These are phyloP conservation scores for Apamea epomidion DNA, from an alignment of 2,888 invertebrate genomes.

Conservation along the genomic window DNA sequence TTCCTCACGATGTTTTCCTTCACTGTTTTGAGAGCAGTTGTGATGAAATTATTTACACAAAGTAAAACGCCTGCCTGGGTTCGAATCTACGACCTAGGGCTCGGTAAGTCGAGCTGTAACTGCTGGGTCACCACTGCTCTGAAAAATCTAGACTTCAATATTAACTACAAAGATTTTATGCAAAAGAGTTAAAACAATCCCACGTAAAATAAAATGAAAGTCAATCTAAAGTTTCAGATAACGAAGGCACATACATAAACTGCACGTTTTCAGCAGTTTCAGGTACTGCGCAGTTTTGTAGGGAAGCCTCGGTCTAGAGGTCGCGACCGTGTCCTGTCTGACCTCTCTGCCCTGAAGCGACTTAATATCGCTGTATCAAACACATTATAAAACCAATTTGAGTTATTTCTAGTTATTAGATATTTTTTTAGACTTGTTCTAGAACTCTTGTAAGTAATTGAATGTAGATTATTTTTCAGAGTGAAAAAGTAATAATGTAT, in stretches of 20 bases:
- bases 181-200: neutral
- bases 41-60: neutral
- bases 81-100: neutral
- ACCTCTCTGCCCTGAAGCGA: constrained; percentile 54
- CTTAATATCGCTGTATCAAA: constrained; percentile 52
- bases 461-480: neutral
- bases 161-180: neutral
- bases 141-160: neutral
- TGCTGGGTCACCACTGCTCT: neutral
- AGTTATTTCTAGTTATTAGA: neutral
- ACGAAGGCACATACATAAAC: constrained; percentile 6
- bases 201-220: neutral
- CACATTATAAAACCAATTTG: constrained; percentile 45
- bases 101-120: neutral
- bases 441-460: neutral
- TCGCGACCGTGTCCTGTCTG: constrained; percentile 61
- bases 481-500: neutral
- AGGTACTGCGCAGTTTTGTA: constrained; percentile 61
- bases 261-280: constrained; percentile 37
- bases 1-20: neutral
- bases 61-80: neutral
- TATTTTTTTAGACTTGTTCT: neutral
- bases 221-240: constrained; percentile 13
- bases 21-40: neutral
- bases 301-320: constrained; percentile 64